phyloP scores from a whole-genome alignment of 2,113 vertebrate species.

The Muscicapa adusta region DNA sequence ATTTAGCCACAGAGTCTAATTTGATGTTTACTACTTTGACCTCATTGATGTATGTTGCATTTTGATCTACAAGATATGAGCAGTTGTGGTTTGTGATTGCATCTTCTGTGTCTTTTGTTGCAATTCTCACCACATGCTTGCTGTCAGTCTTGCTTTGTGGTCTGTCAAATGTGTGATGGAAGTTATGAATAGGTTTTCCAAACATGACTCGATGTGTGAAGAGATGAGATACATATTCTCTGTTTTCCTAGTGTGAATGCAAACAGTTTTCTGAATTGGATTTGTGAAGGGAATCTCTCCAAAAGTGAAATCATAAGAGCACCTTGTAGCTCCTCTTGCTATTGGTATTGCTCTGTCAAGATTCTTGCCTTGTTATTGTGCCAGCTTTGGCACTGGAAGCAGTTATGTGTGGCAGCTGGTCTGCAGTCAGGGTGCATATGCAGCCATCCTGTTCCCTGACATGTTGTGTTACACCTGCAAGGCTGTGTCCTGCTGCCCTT shows the following conservation, averaged over 20 bases:
- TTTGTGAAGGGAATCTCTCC: background rate
- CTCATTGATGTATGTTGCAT: background rate
- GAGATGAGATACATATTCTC: background rate
- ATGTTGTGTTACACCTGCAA: background rate
- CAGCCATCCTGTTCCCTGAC: background rate
- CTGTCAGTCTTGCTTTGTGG: conserved; percentile 40
- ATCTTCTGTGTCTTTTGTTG: conserved; percentile 17
- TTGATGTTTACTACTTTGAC: background rate
- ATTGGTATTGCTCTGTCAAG: background rate
- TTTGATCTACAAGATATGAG: background rate
- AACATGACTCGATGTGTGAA: conserved; percentile 45
- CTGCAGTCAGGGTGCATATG: background rate
- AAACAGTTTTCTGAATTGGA: background rate
- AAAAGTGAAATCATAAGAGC: background rate
- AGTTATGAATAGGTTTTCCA: conserved; percentile 50
- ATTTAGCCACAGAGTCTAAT: background rate
- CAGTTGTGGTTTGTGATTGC: background rate
- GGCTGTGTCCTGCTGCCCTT: background rate
- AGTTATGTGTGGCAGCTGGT: background rate
- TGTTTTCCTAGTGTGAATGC: background rate
- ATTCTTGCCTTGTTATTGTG: background rate
- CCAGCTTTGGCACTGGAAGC: background rate
- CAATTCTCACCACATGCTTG: conserved; percentile 33
- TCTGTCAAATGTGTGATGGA: conserved; percentile 42
- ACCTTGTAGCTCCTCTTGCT: background rate